phyloP scores from a whole-genome alignment of 2,888 invertebrate species.

The Drosophila mimetica region DNA sequence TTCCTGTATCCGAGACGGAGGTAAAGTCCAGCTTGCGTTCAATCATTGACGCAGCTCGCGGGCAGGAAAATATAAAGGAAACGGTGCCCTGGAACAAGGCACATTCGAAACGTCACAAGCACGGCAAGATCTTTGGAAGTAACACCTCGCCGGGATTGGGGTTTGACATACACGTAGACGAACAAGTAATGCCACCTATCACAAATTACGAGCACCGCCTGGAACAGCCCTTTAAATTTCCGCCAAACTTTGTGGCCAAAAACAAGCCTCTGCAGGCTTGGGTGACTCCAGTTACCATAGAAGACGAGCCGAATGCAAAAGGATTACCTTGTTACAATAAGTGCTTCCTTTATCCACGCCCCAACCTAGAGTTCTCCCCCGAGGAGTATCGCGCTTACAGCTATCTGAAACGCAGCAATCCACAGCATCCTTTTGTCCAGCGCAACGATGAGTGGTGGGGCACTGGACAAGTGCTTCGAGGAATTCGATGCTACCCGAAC shows the following conservation, averaged over 20 bases:
- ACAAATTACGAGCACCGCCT: conserved; percentile 51
- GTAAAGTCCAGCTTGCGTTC: conserved; percentile 82
- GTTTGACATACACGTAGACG: conserved; percentile 82
- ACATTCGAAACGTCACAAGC: conserved; percentile 62
- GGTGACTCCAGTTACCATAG: conserved; percentile 79
- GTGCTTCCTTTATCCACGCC: conserved; percentile 80
- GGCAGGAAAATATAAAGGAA: conserved; percentile 89
- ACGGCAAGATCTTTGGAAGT: conserved; percentile 67
- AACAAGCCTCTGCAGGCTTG: conserved; percentile 77
- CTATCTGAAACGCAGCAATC: conserved; percentile 62
- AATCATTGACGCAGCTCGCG: conserved; percentile 86
- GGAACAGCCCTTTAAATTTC: conserved; percentile 69
- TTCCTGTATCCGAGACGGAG: conserved; percentile 23
- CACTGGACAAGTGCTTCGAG: conserved; percentile 34
- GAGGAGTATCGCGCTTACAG: conserved; percentile 81
- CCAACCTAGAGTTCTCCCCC: conserved; percentile 78
- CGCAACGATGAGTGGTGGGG: conserved; percentile 73
- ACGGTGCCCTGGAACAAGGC: conserved; percentile 89
- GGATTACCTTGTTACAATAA: conserved; percentile 81
- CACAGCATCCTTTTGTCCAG: conserved; percentile 68
- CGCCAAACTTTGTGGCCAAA: conserved; percentile 66
- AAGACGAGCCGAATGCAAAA: conserved; percentile 67
- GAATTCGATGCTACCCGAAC: conserved; percentile 81
- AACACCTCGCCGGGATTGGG: conserved; percentile 60
- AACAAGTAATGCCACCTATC: conserved; percentile 54